Percentiles rank a stretch among this genome's conserved stretches.
These are phyloP conservation scores for Patiria pectinifera DNA, from an alignment of 53 echinoderm and acorn worm species.

Conservation along the genomic window DNA sequence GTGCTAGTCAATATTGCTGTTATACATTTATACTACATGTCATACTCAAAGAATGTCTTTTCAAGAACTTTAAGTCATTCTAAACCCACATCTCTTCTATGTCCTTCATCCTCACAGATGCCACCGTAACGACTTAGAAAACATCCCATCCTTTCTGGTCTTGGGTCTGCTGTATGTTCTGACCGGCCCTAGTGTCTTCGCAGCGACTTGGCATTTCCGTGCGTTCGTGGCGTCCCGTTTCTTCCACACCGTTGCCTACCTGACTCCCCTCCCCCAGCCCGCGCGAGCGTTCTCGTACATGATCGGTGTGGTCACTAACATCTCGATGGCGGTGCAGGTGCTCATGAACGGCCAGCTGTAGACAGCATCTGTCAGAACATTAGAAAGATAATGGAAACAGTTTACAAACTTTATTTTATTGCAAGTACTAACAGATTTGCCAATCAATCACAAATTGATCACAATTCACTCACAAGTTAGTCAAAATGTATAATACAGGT, in stretches of 20 bases:
- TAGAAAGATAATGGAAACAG: too few species aligned
- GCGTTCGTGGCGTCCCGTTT: conserved; percentile 77
- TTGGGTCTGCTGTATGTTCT: conserved; percentile 80
- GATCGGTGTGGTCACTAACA: conserved; percentile 61
- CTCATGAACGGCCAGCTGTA: conserved; percentile 43
- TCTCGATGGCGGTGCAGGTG: conserved; percentile 78
- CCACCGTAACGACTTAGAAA: conserved; percentile 90
- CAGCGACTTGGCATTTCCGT: conserved; percentile 74
- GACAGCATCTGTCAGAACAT: too few species aligned
- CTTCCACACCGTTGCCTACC: conserved; percentile 77
- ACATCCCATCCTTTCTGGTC: conserved; percentile 79
- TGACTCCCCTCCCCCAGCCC: conserved; percentile 79
- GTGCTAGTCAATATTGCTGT: not conserved
- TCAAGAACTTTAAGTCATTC: not conserved
- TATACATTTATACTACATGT: not conserved
- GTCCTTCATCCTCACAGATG: conserved; percentile 48
- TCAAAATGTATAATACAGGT: too few species aligned
- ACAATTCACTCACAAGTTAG: too few species aligned
- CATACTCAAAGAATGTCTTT: not conserved
- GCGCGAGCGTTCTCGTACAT: conserved; percentile 61
- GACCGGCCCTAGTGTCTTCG: conserved; percentile 57
- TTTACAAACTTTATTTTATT: too few species aligned
- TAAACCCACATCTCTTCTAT: too few species aligned
- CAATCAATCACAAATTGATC: too few species aligned
- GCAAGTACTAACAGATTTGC: too few species aligned